Evolutionary conservation across 2,113 vertebrate genomes (phyloP), one percentile per base, ranked within the genome.

Genomic region (Sturnus vulgaris): DNA sequence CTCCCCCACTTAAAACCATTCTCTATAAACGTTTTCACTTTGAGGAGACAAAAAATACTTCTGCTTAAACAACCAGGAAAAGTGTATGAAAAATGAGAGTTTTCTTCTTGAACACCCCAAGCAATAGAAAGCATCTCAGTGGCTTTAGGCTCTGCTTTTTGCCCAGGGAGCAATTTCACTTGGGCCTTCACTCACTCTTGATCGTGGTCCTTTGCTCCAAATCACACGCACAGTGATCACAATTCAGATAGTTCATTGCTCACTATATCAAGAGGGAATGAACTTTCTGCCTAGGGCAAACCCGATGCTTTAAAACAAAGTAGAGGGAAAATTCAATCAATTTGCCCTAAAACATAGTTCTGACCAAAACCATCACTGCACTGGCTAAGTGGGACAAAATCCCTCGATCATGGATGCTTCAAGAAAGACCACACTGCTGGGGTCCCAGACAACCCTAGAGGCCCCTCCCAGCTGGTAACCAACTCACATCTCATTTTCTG

Each of bases 401-500:
- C 40, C 25, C 5, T 25, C 1, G 0, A 7, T 20, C 25, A 66
- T 0, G 0, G 13, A 12, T 17, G 22, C n/a, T 56, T 15, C 5
- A 9, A 76, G 40, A 30, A 88, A 75, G 82, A 39, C 1, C 2
- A 42, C 21, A 11, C 10, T 18, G 35, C 4, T 16, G 35, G 31
- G 23, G 37, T 49, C 49, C n/a, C 57, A 90, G 47, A 8, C 0
- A 0, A 57, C 16, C 19, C 23, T 13, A 39, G 85, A 75, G 33
- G 6, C 44, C 33, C 4, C n/a, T 76, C 55, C 59, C 14, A 25
- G 42, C 31, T 73, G 59, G 63, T 27, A 16, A 77, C 19, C 21
- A 40, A 11, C 53, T 79, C 18, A 1, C 37, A 64, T 25, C 79
- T 68, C 55, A 23, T 49, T 80, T 82, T 88, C 91, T 82, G 61